Base-by-base conservation (phyloP, 2,797 vertebrate genomes). In the Paguma larvata region DNA sequence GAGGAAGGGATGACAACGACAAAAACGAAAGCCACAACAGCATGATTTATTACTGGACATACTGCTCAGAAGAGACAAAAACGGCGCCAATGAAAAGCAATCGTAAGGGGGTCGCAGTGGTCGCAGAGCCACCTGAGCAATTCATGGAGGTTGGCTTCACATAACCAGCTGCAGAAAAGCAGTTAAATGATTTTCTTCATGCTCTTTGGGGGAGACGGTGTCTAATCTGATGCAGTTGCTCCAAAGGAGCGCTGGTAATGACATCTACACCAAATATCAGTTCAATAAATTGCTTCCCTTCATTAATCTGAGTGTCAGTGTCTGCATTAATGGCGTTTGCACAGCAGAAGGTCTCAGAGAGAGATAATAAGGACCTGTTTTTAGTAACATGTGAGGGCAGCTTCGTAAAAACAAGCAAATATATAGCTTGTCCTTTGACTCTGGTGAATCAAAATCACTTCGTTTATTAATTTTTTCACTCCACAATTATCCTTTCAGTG, bases 211-310 rank as follows among this genome's bases (percentile, higher is more conserved):
- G 34, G 63, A 95, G 78, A 85, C 95, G 62, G 68, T 68, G 38
- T 97, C 95, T 97, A 94, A 95, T 96, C 87, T 91, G 90, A 73
- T 86, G 93, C 83, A 12, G 21, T 97, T 83, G 63, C 75, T 92
- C 73, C 73, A 77, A 93, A 83, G 93, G 87, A 95, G 75, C 0
- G 0, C 94, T 63, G 44, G 56, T 97, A 98, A 98, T 95, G 79
- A 68, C 63, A 95, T 98, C 98, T 98, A 89, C 91, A 94, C 95
- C 44, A 97, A 98, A 97, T 97, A 94, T 46, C 48, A 90, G 96
- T 89, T 98, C 97, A 98, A 97, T 97, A 98, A 97, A 95, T 96
- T 84, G 91, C 90, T 97, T 98, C 92, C 96, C 83, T 94, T 98
- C 97, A 96, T 98, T 98, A 97, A 97, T 98, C 97, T 93, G 95